Evolutionary conservation across 2,797 vertebrate species (phyloP).

Genomic region (Cryptoblepharus egeriae): DNA sequence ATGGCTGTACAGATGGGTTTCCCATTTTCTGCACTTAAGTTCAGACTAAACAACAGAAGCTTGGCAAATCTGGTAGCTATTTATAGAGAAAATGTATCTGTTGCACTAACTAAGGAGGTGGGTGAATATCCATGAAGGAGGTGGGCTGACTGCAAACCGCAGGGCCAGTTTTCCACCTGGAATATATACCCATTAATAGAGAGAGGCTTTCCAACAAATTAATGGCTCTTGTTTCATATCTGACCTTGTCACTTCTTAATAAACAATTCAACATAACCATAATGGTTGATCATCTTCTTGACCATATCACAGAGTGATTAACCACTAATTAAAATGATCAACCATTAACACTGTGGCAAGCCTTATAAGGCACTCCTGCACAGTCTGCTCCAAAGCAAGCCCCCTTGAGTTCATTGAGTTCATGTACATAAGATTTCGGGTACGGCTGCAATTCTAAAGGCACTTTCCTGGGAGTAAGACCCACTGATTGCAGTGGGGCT

Average conservation of each 20-base stretch:
- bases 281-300: neutral
- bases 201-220: conserved; percentile 20
- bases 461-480: no score
- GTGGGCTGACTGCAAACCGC: conserved; percentile 17
- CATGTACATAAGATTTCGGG: no score
- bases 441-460: no score
- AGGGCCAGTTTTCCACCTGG: conserved; percentile 10
- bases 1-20: conserved; percentile 59
- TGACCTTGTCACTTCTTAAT: neutral
- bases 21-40: conserved; percentile 58
- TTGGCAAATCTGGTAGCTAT: conserved; percentile 47
- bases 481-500: no score
- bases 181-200: neutral
- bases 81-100: conserved; percentile 33
- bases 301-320: neutral
- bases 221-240: neutral
- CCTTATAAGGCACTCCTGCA: no score
- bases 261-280: neutral
- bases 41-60: conserved; percentile 66
- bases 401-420: no score
- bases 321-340: neutral
- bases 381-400: no score
- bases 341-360: no score
- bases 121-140: conserved; percentile 9
- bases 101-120: conserved; percentile 22